phyloP scores from a whole-genome alignment of 1,140 invertebrate genomes.

The Drosophila funebris region DNA sequence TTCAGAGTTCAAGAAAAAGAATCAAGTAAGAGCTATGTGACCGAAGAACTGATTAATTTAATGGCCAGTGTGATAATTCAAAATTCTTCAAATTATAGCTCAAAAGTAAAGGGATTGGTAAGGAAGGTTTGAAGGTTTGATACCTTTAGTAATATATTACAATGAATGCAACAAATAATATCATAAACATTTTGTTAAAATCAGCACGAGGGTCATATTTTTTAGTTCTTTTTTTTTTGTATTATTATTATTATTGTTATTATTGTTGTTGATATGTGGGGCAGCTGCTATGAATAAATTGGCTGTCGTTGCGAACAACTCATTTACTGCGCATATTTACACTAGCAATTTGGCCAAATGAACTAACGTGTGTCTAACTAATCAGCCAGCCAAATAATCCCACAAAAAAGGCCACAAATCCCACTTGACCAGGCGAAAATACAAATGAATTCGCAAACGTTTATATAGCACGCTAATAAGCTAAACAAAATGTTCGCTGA shows the following conservation, averaged over 20 bases:
- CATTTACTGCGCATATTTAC: constrained; percentile 51
- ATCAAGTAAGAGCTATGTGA: background rate
- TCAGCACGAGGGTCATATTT: background rate
- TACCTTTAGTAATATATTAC: too few relatives aligned
- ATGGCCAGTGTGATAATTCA: too few relatives aligned
- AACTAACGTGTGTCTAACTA: constrained; percentile 34
- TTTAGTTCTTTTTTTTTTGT: background rate
- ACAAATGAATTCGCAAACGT: constrained; percentile 51
- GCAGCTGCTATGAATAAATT: constrained; percentile 18
- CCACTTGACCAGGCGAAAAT: constrained; percentile 25
- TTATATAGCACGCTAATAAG: constrained; percentile 70
- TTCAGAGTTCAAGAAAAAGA: background rate
- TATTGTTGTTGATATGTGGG: constrained; percentile 13
- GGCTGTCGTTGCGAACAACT: constrained; percentile 20
- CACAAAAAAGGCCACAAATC: constrained; percentile 25
- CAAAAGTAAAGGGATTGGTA: too few relatives aligned
- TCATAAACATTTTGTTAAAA: constrained; percentile 10
- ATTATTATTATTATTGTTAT: background rate
- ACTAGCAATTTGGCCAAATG: constrained; percentile 63
- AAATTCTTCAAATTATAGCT: too few relatives aligned
- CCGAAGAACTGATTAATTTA: background rate
- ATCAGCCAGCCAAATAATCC: constrained; percentile 21
- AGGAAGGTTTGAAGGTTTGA: too few relatives aligned
- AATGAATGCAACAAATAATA: background rate
- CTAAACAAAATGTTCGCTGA: constrained; percentile 66